A percentile compares a stretch with the other conserved stretches of the same genome.
Evolutionary conservation across 2,113 vertebrate species (phyloP).

Genomic region (Dunckerocampus dactyliophorus): DNA sequence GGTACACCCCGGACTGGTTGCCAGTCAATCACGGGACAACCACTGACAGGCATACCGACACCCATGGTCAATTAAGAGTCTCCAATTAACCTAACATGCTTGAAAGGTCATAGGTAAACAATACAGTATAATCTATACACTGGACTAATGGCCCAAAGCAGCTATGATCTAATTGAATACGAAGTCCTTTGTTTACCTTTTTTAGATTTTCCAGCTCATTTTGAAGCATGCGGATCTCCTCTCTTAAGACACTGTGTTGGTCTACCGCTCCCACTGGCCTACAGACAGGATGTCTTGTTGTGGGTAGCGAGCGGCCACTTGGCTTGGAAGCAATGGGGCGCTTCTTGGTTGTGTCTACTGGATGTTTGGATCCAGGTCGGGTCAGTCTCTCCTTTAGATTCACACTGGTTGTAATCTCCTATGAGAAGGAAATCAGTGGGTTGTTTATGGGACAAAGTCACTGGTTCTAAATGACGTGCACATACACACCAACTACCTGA

Average conservation of each 20-base stretch:
- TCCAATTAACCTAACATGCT: too few species aligned
- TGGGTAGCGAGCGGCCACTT: conserved; percentile 50
- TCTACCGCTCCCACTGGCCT: conserved; percentile 29
- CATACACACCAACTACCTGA: conserved; percentile 28
- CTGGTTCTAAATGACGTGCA: not conserved
- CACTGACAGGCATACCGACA: too few species aligned
- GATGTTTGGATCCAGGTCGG: conserved; percentile 53
- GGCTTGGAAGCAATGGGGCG: conserved; percentile 15
- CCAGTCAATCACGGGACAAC: too few species aligned
- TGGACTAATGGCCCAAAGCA: too few species aligned
- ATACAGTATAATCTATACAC: too few species aligned
- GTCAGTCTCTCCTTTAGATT: conserved; percentile 39
- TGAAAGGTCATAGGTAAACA: too few species aligned
- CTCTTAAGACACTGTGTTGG: conserved; percentile 35
- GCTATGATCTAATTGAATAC: not conserved
- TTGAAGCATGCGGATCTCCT: conserved; percentile 50
- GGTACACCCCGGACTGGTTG: too few species aligned
- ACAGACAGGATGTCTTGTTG: conserved; percentile 59
- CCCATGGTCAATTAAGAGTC: too few species aligned
- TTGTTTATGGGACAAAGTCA: conserved; percentile 3
- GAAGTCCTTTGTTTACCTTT: not conserved
- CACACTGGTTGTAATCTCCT: conserved; percentile 31
- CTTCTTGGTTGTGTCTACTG: conserved; percentile 52
- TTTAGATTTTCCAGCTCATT: conserved; percentile 70
- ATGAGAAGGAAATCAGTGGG: not conserved